These are phyloP conservation scores for Drosophila acutilabella DNA, from an alignment of 2,888 invertebrate species.

Conservation along the genomic window DNA sequence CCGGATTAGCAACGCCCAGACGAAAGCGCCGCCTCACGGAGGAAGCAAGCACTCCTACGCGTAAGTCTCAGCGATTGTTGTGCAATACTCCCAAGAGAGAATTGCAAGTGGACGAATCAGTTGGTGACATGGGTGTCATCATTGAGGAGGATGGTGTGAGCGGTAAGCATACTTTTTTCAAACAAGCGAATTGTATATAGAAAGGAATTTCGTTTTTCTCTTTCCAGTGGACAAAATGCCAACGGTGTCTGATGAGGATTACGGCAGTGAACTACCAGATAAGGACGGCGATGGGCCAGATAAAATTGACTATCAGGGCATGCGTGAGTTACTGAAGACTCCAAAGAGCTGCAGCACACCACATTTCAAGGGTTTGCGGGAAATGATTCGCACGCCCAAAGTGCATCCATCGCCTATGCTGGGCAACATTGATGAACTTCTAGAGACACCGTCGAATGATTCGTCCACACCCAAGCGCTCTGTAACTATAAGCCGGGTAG, in stretches of 20 bases:
- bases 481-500: constrained; percentile 16
- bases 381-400: constrained; percentile 74
- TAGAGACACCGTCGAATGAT: constrained; percentile 44
- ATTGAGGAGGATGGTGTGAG: constrained; percentile 52
- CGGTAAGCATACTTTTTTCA: constrained; percentile 9
- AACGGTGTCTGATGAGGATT: constrained; percentile 52
- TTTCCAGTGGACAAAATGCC: constrained; percentile 29
- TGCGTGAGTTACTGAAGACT: constrained; percentile 73
- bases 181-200: no score
- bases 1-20: constrained; percentile 37
- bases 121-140: constrained; percentile 65
- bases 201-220: neutral
- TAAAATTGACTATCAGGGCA: constrained; percentile 59
- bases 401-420: constrained; percentile 60
- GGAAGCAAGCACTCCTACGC: constrained; percentile 44
- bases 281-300: constrained; percentile 38
- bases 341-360: constrained; percentile 73
- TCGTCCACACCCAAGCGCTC: constrained; percentile 28
- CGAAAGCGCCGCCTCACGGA: constrained; percentile 54
- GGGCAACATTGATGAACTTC: constrained; percentile 64
- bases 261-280: constrained; percentile 53
- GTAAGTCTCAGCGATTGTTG: constrained; percentile 50
- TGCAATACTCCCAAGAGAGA: constrained; percentile 52
- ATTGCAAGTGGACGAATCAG: constrained; percentile 58
- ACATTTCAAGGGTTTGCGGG: constrained; percentile 65